These are phyloP conservation scores for Chloebia gouldiae DNA, from an alignment of 2,113 vertebrate species.

Conservation along the genomic window DNA sequence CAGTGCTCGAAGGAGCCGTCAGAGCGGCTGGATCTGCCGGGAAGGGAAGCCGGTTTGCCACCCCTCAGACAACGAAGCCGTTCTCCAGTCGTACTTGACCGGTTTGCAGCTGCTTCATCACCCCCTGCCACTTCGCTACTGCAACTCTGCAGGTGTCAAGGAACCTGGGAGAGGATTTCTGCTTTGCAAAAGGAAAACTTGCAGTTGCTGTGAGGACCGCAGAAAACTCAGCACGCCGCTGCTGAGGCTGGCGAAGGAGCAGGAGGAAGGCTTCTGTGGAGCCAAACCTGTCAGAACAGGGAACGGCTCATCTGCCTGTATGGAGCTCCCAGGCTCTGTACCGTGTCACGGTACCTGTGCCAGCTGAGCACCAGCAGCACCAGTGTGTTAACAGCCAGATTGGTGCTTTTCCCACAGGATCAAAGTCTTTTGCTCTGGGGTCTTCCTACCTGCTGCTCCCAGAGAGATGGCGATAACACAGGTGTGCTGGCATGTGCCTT, in stretches of 20 bases:
- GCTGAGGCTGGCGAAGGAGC: not conserved
- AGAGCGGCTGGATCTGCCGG: not conserved
- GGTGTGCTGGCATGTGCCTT: not conserved
- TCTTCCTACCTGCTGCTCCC: not conserved
- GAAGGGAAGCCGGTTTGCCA: not conserved
- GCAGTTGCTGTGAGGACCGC: not conserved
- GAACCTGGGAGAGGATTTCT: not conserved
- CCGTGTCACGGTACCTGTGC: fast-evolving
- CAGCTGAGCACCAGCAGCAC: not conserved
- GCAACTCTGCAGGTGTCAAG: not conserved
- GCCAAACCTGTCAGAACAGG: not conserved
- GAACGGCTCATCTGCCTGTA: fast-evolving
- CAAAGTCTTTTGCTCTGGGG: fast-evolving
- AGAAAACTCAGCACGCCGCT: not conserved
- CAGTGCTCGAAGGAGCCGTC: not conserved
- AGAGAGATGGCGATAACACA: fast-evolving
- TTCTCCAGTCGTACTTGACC: not conserved
- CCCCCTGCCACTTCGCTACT: fast-evolving
- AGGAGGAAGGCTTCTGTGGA: not conserved
- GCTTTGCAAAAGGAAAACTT: not conserved
- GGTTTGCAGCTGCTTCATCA: not conserved
- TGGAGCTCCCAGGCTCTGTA: not conserved
- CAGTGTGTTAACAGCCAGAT: not conserved
- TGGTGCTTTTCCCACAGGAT: not conserved
- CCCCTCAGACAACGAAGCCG: not conserved